Conservation (phyloP, 2,888 invertebrate genomes). For the Dasysyrphus albostriatus region DNA sequence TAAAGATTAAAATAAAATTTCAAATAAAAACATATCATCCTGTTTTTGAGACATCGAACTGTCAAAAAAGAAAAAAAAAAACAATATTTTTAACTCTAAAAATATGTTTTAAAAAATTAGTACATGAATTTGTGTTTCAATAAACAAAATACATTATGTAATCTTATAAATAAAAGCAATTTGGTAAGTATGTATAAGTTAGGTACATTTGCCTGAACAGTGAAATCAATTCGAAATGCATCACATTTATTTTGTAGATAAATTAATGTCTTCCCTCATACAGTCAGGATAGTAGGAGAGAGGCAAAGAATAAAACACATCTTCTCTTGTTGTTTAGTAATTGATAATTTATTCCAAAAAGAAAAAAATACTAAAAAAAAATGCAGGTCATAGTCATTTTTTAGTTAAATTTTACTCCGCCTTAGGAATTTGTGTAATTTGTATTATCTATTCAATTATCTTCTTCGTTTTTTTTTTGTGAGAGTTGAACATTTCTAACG, state of each 20-base stretch:
- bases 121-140: too few relatives aligned
- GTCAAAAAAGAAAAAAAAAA: too few relatives aligned
- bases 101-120: too few relatives aligned
- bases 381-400: constrained; percentile 69
- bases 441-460: constrained; percentile 72
- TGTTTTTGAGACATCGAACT: too few relatives aligned
- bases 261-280: constrained; percentile 9
- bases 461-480: constrained; percentile 49
- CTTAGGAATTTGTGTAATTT: constrained; percentile 54
- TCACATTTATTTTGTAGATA: background rate
- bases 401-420: constrained; percentile 8
- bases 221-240: background rate
- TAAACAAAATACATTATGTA: too few relatives aligned
- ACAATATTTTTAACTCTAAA: too few relatives aligned
- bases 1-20: too few relatives aligned
- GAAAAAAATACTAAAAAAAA: too few relatives aligned
- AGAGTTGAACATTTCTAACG: constrained; percentile 65
- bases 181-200: too few relatives aligned
- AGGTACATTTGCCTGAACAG: background rate
- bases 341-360: constrained; percentile 72
- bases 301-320: constrained; percentile 31
- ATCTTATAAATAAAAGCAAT: too few relatives aligned
- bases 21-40: too few relatives aligned
- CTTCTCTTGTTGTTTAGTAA: constrained; percentile 63
- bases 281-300: background rate